phyloP scores from a whole-genome alignment of 2,797 vertebrate genomes.

The Calcarius lapponicus region DNA sequence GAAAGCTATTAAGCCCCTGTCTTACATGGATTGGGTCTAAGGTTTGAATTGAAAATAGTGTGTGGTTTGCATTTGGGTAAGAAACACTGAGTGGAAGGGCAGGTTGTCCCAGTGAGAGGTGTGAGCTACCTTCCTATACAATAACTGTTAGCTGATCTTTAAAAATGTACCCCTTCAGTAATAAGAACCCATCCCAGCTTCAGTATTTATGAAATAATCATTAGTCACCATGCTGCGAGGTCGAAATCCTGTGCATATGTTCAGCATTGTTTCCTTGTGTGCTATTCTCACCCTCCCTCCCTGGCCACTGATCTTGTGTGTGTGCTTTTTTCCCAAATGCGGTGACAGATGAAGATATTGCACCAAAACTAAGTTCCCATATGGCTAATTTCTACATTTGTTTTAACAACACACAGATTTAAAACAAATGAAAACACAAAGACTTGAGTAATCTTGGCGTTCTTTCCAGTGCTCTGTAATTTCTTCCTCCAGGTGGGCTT shows the following conservation, averaged over 20 bases:
- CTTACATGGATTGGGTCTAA: slow-evolving; percentile 77
- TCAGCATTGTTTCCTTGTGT: slow-evolving; percentile 69
- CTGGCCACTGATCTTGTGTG: slow-evolving; percentile 59
- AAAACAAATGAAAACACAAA: slow-evolving; percentile 77
- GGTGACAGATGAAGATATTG: slow-evolving; percentile 80
- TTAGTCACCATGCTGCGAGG: slow-evolving; percentile 76
- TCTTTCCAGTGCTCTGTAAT: slow-evolving; percentile 60
- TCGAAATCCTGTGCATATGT: slow-evolving; percentile 74
- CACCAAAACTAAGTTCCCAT: slow-evolving; percentile 76
- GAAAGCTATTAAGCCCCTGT: slow-evolving; percentile 81
- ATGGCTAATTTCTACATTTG: slow-evolving; percentile 81
- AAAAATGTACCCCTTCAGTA: slow-evolving; percentile 27
- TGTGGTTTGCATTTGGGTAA: slow-evolving; percentile 65
- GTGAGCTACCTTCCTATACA: not conserved
- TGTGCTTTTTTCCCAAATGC: slow-evolving; percentile 58
- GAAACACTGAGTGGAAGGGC: slow-evolving; percentile 2
- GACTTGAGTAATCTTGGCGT: slow-evolving; percentile 53
- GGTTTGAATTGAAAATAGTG: slow-evolving; percentile 78
- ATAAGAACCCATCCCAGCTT: slow-evolving; percentile 58
- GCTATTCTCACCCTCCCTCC: slow-evolving; percentile 56
- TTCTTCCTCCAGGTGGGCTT: slow-evolving; percentile 67
- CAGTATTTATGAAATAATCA: slow-evolving; percentile 72
- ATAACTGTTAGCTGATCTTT: slow-evolving; percentile 11
- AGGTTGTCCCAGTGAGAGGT: slow-evolving; percentile 40
- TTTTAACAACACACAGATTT: slow-evolving; percentile 79